Conservation (phyloP, 2,888 invertebrate species). For the Nephrotoma flavescens region DNA sequence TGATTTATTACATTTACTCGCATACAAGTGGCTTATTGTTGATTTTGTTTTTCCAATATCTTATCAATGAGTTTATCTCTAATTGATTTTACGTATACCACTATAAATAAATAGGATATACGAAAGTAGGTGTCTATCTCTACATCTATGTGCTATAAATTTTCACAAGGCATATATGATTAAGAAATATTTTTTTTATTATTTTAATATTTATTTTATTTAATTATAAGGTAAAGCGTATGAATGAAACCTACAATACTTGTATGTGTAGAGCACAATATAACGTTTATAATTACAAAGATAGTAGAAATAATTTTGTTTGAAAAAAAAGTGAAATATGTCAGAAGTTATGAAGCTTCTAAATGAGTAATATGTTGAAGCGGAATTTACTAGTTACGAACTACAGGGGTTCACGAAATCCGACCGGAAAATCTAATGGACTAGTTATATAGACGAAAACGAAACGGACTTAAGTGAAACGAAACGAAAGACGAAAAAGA, state of each 20-base stretch:
- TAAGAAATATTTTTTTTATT: neutral
- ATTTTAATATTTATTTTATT: neutral
- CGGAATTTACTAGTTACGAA: neutral
- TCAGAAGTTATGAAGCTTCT: neutral
- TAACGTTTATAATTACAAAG: neutral
- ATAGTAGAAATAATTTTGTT: neutral
- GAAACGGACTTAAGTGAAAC: too few relatives aligned
- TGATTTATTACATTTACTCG: slow-evolving; percentile 6
- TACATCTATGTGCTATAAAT: neutral
- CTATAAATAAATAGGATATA: neutral
- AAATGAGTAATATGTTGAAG: neutral
- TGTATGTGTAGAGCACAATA: neutral
- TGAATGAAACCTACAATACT: neutral
- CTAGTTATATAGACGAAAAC: too few relatives aligned
- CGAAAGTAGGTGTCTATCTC: neutral
- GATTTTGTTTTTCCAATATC: slow-evolving; percentile 5
- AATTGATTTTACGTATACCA: neutral
- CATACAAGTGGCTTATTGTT: slow-evolving; percentile 7
- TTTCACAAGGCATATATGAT: neutral
- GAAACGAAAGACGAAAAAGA: too few relatives aligned
- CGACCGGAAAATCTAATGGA: too few relatives aligned
- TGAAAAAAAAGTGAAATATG: neutral
- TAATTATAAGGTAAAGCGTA: neutral
- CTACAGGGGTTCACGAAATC: too few relatives aligned
- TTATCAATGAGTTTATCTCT: slow-evolving; percentile 7